Conservation (phyloP, 2,888 invertebrate genomes). For the Ophion costatus region DNA sequence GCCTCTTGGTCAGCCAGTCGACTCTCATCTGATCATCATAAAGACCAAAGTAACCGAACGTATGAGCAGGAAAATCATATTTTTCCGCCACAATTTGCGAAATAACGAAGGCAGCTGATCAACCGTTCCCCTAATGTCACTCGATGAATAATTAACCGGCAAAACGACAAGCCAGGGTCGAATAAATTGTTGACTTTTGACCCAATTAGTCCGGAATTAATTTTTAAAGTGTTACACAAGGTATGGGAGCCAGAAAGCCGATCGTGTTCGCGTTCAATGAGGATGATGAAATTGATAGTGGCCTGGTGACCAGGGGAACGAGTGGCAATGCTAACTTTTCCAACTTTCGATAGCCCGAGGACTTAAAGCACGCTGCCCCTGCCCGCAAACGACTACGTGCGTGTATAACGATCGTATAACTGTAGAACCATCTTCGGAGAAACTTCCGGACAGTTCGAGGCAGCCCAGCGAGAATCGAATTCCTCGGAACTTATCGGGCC, state of each 20-base stretch:
- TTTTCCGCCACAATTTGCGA: too few species aligned
- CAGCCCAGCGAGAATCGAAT: constrained; percentile 48
- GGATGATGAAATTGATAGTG: background rate
- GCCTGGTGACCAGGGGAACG: background rate
- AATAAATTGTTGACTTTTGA: background rate
- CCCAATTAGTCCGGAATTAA: too few species aligned
- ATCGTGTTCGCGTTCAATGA: background rate
- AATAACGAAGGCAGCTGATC: too few species aligned
- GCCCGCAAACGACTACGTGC: background rate
- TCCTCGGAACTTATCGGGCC: constrained; percentile 46
- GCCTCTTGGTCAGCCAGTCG: background rate
- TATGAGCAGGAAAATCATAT: too few species aligned
- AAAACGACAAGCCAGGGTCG: too few species aligned
- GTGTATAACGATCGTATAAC: constrained; percentile 6
- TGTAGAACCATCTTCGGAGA: background rate
- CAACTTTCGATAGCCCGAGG: constrained; percentile 10
- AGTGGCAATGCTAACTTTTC: constrained; percentile 29
- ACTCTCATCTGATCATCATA: background rate
- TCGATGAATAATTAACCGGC: too few species aligned
- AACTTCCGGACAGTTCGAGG: constrained; percentile 41
- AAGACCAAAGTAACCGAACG: too few species aligned
- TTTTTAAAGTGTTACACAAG: too few species aligned
- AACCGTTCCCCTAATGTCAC: too few species aligned
- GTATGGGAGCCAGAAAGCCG: too few species aligned
- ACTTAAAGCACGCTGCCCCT: background rate